phyloP scores from a whole-genome alignment of 2,113 vertebrate genomes.

The Dendrocopos noguchii region DNA sequence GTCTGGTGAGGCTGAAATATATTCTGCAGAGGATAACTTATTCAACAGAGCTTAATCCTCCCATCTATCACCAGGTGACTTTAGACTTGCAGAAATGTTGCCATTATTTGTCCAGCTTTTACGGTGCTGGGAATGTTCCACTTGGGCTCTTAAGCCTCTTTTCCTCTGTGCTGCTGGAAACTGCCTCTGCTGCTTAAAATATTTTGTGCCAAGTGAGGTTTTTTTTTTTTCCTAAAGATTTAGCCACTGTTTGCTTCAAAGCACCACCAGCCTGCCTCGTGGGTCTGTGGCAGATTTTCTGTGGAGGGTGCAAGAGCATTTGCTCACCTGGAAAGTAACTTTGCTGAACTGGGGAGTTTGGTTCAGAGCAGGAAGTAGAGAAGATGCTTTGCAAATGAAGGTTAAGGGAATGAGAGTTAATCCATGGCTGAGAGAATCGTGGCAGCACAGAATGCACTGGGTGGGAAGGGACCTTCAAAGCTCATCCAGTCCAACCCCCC shows the following conservation, averaged over 20 bases:
- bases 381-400: neutral
- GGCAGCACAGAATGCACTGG: too few species aligned
- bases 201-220: neutral
- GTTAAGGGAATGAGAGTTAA: neutral
- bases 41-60: constrained; percentile 41
- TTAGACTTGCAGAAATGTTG: neutral
- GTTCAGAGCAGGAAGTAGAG: neutral
- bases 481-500: too few species aligned
- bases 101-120: constrained; percentile 48
- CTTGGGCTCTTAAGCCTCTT: constrained; percentile 37
- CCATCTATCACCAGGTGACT: constrained; percentile 3
- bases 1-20: neutral
- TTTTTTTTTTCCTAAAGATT: neutral
- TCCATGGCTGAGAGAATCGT: neutral
- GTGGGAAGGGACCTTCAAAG: too few species aligned
- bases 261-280: neutral
- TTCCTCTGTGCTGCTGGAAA: neutral
- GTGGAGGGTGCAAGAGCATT: neutral
- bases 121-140: neutral
- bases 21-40: constrained; percentile 13
- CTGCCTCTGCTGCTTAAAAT: neutral
- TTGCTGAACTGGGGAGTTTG: neutral
- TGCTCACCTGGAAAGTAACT: neutral
- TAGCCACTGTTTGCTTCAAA: neutral
- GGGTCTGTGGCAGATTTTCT: neutral